A percentile compares a stretch with the other conserved stretches of the same genome.
Conservation (phyloP, 2,888 invertebrate genomes). For the Ischnura elegans region DNA sequence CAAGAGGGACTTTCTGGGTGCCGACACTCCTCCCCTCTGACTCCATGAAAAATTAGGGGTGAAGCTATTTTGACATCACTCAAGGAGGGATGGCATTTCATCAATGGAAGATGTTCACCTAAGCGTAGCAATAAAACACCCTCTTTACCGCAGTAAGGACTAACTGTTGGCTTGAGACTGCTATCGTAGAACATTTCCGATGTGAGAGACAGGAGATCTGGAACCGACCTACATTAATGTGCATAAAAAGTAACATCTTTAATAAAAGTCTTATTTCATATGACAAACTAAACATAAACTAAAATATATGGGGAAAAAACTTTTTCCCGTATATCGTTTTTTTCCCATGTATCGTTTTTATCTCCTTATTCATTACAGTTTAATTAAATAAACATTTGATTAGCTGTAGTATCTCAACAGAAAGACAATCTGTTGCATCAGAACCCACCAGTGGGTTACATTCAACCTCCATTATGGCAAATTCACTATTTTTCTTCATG, state of each 20-base stretch:
- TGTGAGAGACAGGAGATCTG: constrained; percentile 87
- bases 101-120: constrained; percentile 71
- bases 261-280: background rate
- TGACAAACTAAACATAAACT: too few relatives aligned
- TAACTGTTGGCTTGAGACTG: constrained; percentile 85
- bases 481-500: too few relatives aligned
- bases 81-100: background rate
- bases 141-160: constrained; percentile 73
- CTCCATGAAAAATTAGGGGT: constrained; percentile 85
- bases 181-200: constrained; percentile 92
- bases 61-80: constrained; percentile 75
- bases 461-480: too few relatives aligned
- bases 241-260: constrained; percentile 74
- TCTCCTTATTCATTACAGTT: too few relatives aligned
- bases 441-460: too few relatives aligned
- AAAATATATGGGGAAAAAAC: too few relatives aligned
- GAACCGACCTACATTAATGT: constrained; percentile 83
- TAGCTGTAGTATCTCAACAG: too few relatives aligned
- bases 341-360: too few relatives aligned
- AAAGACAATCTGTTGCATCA: too few relatives aligned
- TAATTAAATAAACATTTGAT: too few relatives aligned
- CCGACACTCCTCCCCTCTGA: constrained; percentile 81
- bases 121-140: constrained; percentile 73
- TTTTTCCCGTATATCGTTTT: too few relatives aligned
- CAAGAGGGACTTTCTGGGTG: constrained; percentile 91